A percentile compares a stretch with the other conserved stretches of the same genome.
Conservation (phyloP, 92 coral and sea anemone genomes). For the Pocillopora grandis region DNA sequence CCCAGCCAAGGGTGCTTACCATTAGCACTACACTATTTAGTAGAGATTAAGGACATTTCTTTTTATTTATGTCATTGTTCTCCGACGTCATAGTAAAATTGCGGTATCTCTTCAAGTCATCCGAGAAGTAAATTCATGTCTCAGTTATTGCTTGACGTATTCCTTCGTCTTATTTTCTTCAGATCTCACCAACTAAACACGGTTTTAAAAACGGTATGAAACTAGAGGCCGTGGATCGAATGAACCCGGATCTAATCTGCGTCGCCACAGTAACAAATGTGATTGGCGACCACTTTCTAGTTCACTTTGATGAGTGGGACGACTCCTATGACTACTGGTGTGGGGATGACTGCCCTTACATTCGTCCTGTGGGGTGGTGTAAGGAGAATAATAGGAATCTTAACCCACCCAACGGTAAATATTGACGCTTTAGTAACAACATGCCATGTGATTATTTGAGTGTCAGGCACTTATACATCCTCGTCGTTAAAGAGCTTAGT, state of each 20-base stretch:
- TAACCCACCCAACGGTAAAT: slow-evolving; percentile 82
- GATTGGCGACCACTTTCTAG: slow-evolving; percentile 94
- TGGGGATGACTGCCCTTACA: slow-evolving; percentile 93
- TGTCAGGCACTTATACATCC: no score
- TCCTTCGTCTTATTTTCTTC: neutral
- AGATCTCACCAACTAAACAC: slow-evolving; percentile 79
- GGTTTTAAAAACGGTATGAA: slow-evolving; percentile 94
- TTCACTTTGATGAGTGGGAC: slow-evolving; percentile 99
- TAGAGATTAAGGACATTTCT: no score
- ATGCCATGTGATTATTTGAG: no score
- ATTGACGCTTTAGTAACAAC: no score
- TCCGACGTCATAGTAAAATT: no score
- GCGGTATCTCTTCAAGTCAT: no score
- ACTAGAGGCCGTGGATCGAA: slow-evolving; percentile 94
- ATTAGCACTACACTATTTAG: no score
- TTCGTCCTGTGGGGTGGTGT: slow-evolving; percentile 92
- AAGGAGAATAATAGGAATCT: slow-evolving; percentile 67
- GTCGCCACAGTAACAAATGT: slow-evolving; percentile 99
- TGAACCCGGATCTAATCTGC: slow-evolving; percentile 98
- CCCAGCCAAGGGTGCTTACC: no score
- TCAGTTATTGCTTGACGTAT: no score
- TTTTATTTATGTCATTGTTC: no score
- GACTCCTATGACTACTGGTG: slow-evolving; percentile 99
- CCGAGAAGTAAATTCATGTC: no score
- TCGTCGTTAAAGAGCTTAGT: no score